Evolutionary conservation across 2,888 invertebrate species (phyloP).

Genomic region (Coenonympha arcania): DNA sequence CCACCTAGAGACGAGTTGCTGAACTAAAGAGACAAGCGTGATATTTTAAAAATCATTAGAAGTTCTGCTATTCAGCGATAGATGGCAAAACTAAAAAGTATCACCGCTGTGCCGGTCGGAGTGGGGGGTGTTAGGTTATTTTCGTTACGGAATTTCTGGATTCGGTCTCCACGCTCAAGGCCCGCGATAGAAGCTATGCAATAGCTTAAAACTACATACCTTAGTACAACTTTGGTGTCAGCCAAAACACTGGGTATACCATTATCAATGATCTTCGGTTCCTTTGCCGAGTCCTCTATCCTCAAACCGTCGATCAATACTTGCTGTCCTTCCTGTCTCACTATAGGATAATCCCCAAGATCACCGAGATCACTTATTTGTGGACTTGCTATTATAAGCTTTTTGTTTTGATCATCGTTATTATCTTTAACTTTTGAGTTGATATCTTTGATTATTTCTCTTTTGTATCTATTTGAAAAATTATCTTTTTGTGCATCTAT

Average conservation of each 20-base stretch:
- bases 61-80: too few species aligned
- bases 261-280: slow-evolving; percentile 64
- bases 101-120: too few species aligned
- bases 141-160: too few species aligned
- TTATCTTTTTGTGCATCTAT: neutral
- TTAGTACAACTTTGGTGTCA: slow-evolving; percentile 72
- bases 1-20: too few species aligned
- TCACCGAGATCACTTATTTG: slow-evolving; percentile 30
- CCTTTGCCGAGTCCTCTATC: slow-evolving; percentile 74
- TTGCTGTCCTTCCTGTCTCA: slow-evolving; percentile 29
- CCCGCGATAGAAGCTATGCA: too few species aligned
- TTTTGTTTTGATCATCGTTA: slow-evolving; percentile 14
- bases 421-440: slow-evolving; percentile 12
- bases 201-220: slow-evolving; percentile 43
- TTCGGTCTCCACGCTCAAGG: too few species aligned
- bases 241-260: slow-evolving; percentile 81
- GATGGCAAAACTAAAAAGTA: too few species aligned
- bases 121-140: too few species aligned
- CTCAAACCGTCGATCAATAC: slow-evolving; percentile 71
- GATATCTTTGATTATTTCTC: slow-evolving; percentile 26
- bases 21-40: too few species aligned
- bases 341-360: slow-evolving; percentile 35
- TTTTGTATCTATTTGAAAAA: slow-evolving; percentile 16
- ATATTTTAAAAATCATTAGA: too few species aligned
- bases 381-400: slow-evolving; percentile 22